Conservation (phyloP, 2,113 vertebrate species). For the Esox niger region DNA sequence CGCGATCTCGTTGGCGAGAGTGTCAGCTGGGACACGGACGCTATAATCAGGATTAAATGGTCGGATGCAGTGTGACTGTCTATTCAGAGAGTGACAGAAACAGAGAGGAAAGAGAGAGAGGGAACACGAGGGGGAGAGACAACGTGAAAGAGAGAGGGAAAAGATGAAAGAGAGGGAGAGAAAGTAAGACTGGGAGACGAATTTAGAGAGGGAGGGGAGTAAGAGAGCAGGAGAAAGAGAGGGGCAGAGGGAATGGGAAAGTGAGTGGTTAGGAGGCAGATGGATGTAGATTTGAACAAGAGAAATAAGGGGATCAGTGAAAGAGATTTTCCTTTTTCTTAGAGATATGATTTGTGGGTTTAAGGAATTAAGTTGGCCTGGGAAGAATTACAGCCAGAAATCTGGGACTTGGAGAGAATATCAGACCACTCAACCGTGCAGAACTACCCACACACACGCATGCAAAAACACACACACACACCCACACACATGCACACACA, state of each 20-base stretch:
- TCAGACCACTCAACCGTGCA: not conserved
- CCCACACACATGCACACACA: not conserved
- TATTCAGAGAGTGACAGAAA: too few species aligned
- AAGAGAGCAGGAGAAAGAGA: not conserved
- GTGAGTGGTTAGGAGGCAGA: not conserved
- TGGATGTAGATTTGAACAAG: not conserved
- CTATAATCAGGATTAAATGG: conserved; percentile 8
- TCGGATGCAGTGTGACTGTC: conserved; percentile 7
- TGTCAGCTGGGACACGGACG: conserved; percentile 9
- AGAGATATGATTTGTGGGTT: not conserved
- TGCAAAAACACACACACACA: not conserved
- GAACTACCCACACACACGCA: not conserved
- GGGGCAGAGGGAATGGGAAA: not conserved
- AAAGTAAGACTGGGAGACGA: not conserved
- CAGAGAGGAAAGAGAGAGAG: too few species aligned
- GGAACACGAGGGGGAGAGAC: not conserved
- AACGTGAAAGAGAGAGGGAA: not conserved
- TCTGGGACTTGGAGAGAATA: not conserved
- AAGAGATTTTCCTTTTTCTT: not conserved
- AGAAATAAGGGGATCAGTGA: not conserved
- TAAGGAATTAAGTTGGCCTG: not conserved
- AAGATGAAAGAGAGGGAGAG: not conserved
- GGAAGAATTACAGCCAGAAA: not conserved
- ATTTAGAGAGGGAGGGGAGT: not conserved
- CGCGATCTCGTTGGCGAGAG: not conserved